Percentiles rank a stretch among this genome's conserved stretches.
These are phyloP conservation scores for Hydractinia symbiolongicarpus DNA, from an alignment of 30 jellyfish, hydroid and myxozoan genomes.

Conservation along the genomic window DNA sequence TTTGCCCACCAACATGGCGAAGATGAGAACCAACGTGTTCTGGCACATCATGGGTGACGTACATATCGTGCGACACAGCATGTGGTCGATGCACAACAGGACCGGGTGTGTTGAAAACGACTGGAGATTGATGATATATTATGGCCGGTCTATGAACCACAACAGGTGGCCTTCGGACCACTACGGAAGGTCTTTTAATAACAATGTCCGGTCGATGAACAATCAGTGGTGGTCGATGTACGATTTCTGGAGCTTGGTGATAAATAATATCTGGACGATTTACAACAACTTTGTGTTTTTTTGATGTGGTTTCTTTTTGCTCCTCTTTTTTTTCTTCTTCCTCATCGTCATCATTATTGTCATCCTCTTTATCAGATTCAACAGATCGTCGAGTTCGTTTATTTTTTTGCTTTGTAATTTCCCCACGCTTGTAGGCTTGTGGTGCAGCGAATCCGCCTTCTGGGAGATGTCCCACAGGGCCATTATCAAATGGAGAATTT, in stretches of 20 bases:
- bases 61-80: slow-evolving; percentile 68
- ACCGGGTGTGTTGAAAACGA: slow-evolving; percentile 74
- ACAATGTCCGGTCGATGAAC: slow-evolving; percentile 87
- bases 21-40: slow-evolving; percentile 56
- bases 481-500: slow-evolving; percentile 16
- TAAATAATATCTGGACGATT: slow-evolving; percentile 63
- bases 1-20: slow-evolving; percentile 62
- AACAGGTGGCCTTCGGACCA: slow-evolving; percentile 82
- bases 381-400: not conserved
- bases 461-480: slow-evolving; percentile 31
- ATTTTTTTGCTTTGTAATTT: not conserved
- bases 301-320: slow-evolving; percentile 39
- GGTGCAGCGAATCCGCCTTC: slow-evolving; percentile 21
- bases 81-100: slow-evolving; percentile 79
- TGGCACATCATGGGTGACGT: slow-evolving; percentile 68
- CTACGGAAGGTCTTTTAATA: slow-evolving; percentile 73
- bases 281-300: slow-evolving; percentile 75
- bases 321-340: slow-evolving; percentile 28
- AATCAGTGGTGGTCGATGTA: slow-evolving; percentile 73
- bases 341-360: slow-evolving; percentile 25
- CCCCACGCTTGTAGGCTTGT: slow-evolving; percentile 21
- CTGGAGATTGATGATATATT: slow-evolving; percentile 85
- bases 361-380: slow-evolving; percentile 15
- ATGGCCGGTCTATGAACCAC: slow-evolving; percentile 84
- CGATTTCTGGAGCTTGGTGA: slow-evolving; percentile 79